Conservation (phyloP, 2,113 vertebrate genomes). For the Psittacula cyanocephala region DNA sequence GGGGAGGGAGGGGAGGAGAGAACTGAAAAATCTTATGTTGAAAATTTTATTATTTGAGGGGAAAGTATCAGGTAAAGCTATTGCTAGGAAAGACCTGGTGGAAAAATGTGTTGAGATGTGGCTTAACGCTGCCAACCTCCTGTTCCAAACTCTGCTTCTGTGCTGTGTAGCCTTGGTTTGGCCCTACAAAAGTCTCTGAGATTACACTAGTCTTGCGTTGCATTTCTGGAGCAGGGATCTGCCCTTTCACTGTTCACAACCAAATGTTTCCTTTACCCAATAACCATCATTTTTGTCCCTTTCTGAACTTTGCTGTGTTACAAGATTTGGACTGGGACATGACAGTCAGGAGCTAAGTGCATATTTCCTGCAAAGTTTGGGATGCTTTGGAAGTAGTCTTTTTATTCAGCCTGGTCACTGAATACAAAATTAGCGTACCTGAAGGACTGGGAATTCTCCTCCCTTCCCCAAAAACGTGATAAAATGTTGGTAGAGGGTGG, state of each 20-base stretch:
- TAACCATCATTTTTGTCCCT: background rate
- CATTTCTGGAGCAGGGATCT: constrained; percentile 31
- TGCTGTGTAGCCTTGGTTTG: constrained; percentile 55
- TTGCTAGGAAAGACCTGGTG: constrained; percentile 4
- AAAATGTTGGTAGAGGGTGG: background rate
- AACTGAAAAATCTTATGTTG: constrained; percentile 51
- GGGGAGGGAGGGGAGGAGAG: background rate
- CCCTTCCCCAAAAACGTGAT: background rate
- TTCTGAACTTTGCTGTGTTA: background rate
- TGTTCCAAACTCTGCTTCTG: constrained; percentile 61
- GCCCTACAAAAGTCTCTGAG: constrained; percentile 37
- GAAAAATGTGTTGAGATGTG: constrained; percentile 55
- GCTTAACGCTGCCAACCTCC: constrained; percentile 43
- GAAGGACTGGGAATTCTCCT: background rate
- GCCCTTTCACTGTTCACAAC: background rate
- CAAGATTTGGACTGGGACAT: background rate
- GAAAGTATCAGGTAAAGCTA: constrained; percentile 31
- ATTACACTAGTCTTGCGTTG: constrained; percentile 34
- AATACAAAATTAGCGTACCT: background rate
- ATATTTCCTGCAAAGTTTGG: background rate
- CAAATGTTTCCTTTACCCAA: constrained; percentile 5
- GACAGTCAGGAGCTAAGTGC: background rate
- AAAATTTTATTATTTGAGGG: background rate
- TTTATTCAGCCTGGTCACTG: background rate
- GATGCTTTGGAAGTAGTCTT: background rate